These are phyloP conservation scores for Copidosoma aretas DNA, from an alignment of 2,888 invertebrate genomes.

Conservation along the genomic window DNA sequence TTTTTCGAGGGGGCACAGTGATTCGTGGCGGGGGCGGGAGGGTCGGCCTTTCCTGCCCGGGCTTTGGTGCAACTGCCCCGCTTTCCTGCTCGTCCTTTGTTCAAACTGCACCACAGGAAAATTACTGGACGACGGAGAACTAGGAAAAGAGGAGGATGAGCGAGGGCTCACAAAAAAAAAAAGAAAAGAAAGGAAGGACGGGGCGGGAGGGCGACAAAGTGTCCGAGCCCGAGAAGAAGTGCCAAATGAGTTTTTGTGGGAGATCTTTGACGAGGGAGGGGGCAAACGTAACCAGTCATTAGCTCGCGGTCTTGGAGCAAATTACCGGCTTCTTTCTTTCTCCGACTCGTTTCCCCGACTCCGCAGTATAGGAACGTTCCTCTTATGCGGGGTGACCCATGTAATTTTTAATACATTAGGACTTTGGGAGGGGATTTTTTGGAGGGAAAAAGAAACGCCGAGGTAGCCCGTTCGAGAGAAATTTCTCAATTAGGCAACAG, in stretches of 20 bases:
- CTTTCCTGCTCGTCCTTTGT: neutral
- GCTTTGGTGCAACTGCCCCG: neutral
- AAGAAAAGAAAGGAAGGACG: neutral
- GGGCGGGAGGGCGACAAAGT: constrained; percentile 9
- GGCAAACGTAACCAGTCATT: neutral
- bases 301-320: constrained; percentile 11
- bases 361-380: neutral
- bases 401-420: neutral
- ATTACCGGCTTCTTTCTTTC: neutral
- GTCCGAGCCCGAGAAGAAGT: neutral
- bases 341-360: too few relatives aligned
- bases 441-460: too few relatives aligned
- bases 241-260: constrained; percentile 21
- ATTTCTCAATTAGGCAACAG: too few relatives aligned
- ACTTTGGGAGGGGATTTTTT: too few relatives aligned
- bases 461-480: too few relatives aligned
- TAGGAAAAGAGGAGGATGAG: neutral
- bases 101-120: constrained; percentile 24
- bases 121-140: constrained; percentile 28
- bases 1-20: neutral
- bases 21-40: neutral
- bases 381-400: neutral
- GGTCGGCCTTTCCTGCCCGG: neutral
- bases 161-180: neutral
- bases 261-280: neutral